Evolutionary conservation across 2,113 vertebrate genomes (phyloP).

Genomic region (Phylloscopus whistleri): DNA sequence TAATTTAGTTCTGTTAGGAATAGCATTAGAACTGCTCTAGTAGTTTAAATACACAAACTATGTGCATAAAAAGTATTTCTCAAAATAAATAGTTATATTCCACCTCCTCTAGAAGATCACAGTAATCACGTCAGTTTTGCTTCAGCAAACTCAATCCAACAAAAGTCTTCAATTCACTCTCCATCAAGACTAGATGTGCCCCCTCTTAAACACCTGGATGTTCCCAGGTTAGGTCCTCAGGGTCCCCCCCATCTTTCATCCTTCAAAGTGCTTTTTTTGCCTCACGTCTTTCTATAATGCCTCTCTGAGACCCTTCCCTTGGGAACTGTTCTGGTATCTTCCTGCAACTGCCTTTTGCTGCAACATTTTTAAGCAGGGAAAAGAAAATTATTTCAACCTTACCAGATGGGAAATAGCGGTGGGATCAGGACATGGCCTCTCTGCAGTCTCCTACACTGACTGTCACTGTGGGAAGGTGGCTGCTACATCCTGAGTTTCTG

Average conservation of each 20-base stretch:
- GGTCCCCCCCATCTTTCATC: neutral
- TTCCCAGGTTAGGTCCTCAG: neutral
- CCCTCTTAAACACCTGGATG: neutral
- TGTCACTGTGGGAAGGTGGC: conserved; percentile 1
- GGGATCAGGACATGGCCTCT: neutral
- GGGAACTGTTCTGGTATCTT: neutral
- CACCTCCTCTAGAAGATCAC: neutral
- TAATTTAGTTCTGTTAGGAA: neutral
- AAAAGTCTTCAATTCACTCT: neutral
- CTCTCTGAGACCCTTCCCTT: neutral
- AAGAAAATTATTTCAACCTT: neutral
- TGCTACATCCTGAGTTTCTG: neutral
- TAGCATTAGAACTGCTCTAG: neutral
- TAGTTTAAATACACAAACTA: neutral
- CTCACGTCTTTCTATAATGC: neutral
- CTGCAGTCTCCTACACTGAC: neutral
- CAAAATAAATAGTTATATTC: neutral
- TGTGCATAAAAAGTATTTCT: neutral
- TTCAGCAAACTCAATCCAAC: neutral
- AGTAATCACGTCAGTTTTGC: neutral
- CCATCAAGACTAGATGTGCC: neutral
- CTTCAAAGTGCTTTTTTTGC: neutral
- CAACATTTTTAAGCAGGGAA: neutral
- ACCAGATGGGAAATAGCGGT: neutral
- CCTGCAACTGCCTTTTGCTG: neutral